Base-by-base conservation (phyloP, 1,140 invertebrate genomes). In the Pomacea maculata region DNA sequence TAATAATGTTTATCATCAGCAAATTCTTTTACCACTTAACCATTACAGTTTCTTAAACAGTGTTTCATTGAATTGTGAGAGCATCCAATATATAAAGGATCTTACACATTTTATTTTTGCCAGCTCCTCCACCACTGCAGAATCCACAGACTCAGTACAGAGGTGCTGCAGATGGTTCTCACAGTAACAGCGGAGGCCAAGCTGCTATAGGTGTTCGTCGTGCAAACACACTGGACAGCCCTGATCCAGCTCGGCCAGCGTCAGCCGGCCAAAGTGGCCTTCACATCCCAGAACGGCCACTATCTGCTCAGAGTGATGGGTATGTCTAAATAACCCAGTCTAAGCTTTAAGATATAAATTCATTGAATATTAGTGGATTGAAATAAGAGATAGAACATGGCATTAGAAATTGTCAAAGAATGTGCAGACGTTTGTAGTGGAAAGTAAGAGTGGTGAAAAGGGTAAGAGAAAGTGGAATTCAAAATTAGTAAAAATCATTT, bases 201-300 rank as follows among this genome's bases (percentile, higher is more conserved):
- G 65, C 65, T 21, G 77, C 77, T 54, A 71, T 71, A 19, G 65
- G 65, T 17, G 61, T 78, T 8, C 77, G 67, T n/a, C 77, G 77
- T 57, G 29, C 17, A 10, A 17, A n/a, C 15, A 19, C 75, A 21
- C 79, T 74, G 45, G 64, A 70, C 12, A 83, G 75, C 11, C 82
- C 79, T n/a, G 82, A 83, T 25, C 82, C 82, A 15, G 82, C 82
- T 2, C 29, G 82, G 21, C 82, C 82, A n/a, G 82, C 82, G 55
- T 81, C 79, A 52, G 82, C 79, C 14, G 82, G 82, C 3, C 77
- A 78, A 25, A 75, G 57, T 61, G 57, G 57, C 15, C 57, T 61
- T 61, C 57, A 75, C 74, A 78, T 67, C 0, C 77, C 77, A 0
- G 77, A 78, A 29, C 65, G 77, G 67, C 77, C 77, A 12, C 52